A percentile compares a stretch with the other conserved stretches of the same genome.
Evolutionary conservation across 2,797 vertebrate species (phyloP).

Genomic region (Enteromius argenteus): DNA sequence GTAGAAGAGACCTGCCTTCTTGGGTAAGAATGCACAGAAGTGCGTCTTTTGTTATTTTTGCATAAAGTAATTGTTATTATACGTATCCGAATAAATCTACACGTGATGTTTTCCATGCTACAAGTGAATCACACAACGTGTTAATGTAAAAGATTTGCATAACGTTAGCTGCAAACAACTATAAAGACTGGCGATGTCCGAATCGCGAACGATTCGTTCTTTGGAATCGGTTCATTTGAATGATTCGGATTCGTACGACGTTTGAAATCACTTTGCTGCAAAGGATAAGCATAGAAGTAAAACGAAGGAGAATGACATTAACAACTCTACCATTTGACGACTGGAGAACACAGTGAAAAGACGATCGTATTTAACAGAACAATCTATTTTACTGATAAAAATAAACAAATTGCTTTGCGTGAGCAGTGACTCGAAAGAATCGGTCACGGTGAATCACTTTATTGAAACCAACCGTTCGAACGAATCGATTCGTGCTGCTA

Average conservation of each 20-base stretch:
- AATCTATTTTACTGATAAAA: not conserved
- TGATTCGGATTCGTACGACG: slow-evolving; percentile 4
- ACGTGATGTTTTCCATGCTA: not conserved
- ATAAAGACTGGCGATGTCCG: not conserved
- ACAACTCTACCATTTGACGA: not conserved
- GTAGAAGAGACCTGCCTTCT: slow-evolving; percentile 76
- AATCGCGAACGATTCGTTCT: not conserved
- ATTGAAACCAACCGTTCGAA: not conserved
- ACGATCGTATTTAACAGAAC: not conserved
- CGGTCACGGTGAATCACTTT: not conserved
- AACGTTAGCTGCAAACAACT: not conserved
- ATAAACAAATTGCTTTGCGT: not conserved
- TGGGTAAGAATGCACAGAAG: slow-evolving; percentile 73
- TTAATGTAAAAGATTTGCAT: not conserved
- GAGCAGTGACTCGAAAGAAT: not conserved
- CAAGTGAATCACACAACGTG: not conserved
- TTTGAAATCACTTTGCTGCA: not conserved
- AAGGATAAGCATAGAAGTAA: not conserved
- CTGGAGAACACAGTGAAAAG: not conserved
- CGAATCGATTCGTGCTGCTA: slow-evolving; percentile 3
- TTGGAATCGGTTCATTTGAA: not conserved
- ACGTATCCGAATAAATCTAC: not conserved
- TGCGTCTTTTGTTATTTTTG: not conserved
- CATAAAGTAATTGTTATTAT: not conserved
- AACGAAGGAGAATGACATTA: not conserved